Evolutionary conservation across 2,113 vertebrate species (phyloP).

Genomic region (Pogonocichla stellata): DNA sequence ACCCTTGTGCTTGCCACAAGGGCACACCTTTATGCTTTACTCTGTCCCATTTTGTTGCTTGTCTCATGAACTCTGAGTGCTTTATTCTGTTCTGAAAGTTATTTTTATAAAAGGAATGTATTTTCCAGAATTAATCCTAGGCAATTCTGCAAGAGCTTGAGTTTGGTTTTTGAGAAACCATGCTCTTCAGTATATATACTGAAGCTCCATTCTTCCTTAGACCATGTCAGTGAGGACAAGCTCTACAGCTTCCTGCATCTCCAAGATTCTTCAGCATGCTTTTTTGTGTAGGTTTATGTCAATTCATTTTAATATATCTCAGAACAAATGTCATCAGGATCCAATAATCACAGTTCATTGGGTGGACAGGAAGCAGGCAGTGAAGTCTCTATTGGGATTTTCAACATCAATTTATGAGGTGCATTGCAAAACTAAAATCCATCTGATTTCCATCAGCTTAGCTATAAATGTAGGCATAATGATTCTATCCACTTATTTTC

Average conservation of each 20-base stretch:
- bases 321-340: slow-evolving; percentile 38
- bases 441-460: slow-evolving; percentile 53
- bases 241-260: not conserved
- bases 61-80: not conserved
- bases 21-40: not conserved
- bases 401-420: slow-evolving; percentile 39
- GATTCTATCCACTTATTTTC: slow-evolving; percentile 58
- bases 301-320: slow-evolving; percentile 42
- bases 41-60: not conserved
- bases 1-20: not conserved
- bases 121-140: not conserved
- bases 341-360: slow-evolving; percentile 59
- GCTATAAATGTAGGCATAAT: slow-evolving; percentile 40
- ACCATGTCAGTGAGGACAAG: not conserved
- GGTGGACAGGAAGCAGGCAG: slow-evolving; percentile 24
- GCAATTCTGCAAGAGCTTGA: not conserved
- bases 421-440: slow-evolving; percentile 40
- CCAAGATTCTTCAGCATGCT: not conserved
- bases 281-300: not conserved
- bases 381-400: slow-evolving; percentile 30
- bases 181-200: not conserved
- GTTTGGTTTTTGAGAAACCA: not conserved
- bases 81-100: not conserved
- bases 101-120: not conserved
- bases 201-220: not conserved